Evolutionary conservation across 2,888 invertebrate genomes (phyloP).

Genomic region (Vandiemenella viatica): DNA sequence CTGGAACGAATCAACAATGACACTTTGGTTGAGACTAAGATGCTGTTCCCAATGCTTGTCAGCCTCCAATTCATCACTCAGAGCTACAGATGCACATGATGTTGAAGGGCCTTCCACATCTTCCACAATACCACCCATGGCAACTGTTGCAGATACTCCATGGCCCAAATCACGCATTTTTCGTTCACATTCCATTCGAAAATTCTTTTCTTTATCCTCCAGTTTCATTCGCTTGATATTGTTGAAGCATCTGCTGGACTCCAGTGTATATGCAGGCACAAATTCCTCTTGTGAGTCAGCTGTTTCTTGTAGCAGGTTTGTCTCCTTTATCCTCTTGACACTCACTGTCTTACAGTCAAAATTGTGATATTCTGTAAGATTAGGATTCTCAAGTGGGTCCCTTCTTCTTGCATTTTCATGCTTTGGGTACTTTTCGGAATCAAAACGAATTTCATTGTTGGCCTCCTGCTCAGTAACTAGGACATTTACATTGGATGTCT

Average conservation of each 20-base stretch:
- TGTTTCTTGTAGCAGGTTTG: conserved; percentile 24
- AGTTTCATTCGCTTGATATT: conserved; percentile 30
- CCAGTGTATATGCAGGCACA: background rate
- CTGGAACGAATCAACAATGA: conserved; percentile 45
- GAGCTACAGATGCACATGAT: conserved; percentile 1
- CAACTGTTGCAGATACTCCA: conserved; percentile 12
- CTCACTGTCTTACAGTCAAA: conserved; percentile 30
- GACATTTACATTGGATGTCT: conserved; percentile 42
- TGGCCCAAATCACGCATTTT: conserved; percentile 15
- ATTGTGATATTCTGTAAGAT: conserved; percentile 30
- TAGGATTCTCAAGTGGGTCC: conserved; percentile 29
- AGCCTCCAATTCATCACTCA: conserved; percentile 28
- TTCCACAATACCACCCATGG: conserved; percentile 9
- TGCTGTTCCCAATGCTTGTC: conserved; percentile 41
- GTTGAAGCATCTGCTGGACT: conserved; percentile 13
- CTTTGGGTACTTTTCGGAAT: conserved; percentile 40
- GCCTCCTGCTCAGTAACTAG: conserved; percentile 27
- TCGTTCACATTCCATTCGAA: conserved; percentile 21
- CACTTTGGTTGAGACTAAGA: conserved; percentile 37
- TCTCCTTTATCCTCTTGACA: conserved; percentile 34
- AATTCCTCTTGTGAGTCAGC: conserved; percentile 1
- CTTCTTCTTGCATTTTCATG: conserved; percentile 29
- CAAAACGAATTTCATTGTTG: conserved; percentile 35
- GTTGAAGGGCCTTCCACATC: conserved; percentile 2
- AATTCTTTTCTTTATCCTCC: conserved; percentile 28